phyloP scores from a whole-genome alignment of 30 jellyfish, hydroid and myxozoan species.

The Chironex yamaguchii region DNA sequence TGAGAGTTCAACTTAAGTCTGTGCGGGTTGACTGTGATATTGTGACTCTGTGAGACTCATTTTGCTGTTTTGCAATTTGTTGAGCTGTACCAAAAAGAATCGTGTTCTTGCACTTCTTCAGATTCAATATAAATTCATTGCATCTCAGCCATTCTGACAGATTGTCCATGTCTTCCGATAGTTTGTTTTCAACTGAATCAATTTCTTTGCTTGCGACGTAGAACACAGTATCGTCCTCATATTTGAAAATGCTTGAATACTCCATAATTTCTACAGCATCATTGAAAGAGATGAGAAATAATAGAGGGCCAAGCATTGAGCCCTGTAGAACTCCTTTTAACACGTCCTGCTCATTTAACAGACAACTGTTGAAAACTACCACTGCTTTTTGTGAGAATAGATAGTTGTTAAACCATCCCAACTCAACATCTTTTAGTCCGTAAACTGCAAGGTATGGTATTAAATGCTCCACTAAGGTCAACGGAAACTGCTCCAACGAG shows the following conservation, averaged over 20 bases:
- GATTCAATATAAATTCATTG: not conserved
- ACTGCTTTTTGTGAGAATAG: not conserved
- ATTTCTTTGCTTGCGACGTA: not conserved
- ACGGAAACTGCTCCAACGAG: not conserved
- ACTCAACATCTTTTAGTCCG: slow-evolving; percentile 19
- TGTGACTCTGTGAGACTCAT: too few relatives aligned
- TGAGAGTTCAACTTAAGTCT: not conserved
- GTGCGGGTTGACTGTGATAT: too few relatives aligned
- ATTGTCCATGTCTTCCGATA: not conserved
- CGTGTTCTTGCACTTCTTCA: not conserved
- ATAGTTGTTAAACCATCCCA: not conserved
- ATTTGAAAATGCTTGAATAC: not conserved
- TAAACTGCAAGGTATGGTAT: too few relatives aligned
- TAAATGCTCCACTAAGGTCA: not conserved
- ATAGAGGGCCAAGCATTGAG: slow-evolving; percentile 12
- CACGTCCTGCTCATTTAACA: slow-evolving; percentile 4
- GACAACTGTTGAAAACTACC: not conserved
- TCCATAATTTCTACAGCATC: not conserved
- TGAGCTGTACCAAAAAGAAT: too few relatives aligned
- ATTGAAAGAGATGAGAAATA: slow-evolving; percentile 2
- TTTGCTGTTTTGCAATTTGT: too few relatives aligned
- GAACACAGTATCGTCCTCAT: slow-evolving; percentile 17
- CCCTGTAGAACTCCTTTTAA: slow-evolving; percentile 36
- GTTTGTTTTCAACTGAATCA: not conserved
- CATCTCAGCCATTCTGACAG: not conserved